Evolutionary conservation across 1,140 invertebrate species (phyloP), one percentile per base, ranked within the genome.

Genomic region (Ceratina australensis): DNA sequence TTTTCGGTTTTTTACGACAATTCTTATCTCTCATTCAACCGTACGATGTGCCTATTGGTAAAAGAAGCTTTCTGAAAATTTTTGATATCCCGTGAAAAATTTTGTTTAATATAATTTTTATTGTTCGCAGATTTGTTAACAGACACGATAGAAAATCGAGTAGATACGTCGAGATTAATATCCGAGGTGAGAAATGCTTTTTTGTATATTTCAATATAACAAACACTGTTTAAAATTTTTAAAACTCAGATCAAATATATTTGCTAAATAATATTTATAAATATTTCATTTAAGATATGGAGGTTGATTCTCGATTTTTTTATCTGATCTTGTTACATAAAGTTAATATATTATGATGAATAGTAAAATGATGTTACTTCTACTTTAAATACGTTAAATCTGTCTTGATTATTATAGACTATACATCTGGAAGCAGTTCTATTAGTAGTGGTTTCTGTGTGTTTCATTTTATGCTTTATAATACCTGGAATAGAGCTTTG

Each of bases 11-110:
- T 83, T 87, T 94, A 56, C 89, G 93, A 82, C 82, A 84, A 68
- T 93, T 94, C 83, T 86, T 94, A 72, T 92, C 90, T n/a, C 85
- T 92, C 80, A 89, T 94, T 79, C 93, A 93, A 84, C 93, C 94
- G 42, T 90, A 93, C 72, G 93, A 94, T 78, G 87, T 94, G 81
- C 93, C 93, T 57, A 81, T 92, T 49, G 93, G 94, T 94, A 72
- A 71, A 47, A 20, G 57, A 52, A n/a, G n/a, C n/a, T 24, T 50
- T 0, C 20, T 33, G 28, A 33, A 33, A 33, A 20, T 50, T 1
- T 24, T 50, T 24, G 5, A 33, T 10, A 16, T n/a, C 26, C 18
- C 7, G 18, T n/a, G n/a, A 33, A 33, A 3, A 33, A 5, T 33
- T 33, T 33, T 52, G 12, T 65, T 18, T 49, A 24, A 65, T 15